Conservation (phyloP, 2,113 vertebrate genomes). For the Odocoileus virginianus region DNA sequence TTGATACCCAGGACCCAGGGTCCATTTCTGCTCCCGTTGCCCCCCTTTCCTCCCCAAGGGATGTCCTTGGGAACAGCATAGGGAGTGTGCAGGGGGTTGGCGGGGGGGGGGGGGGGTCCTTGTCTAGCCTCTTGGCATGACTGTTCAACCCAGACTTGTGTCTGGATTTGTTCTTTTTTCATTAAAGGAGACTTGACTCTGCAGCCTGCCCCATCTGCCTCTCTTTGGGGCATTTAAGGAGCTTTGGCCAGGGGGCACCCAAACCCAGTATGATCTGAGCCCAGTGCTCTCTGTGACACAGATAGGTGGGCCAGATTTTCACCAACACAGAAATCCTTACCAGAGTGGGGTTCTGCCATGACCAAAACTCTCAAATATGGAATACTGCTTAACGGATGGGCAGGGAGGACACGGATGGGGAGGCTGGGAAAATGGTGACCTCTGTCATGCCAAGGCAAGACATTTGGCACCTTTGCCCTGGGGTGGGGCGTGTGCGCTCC, state of each 20-base stretch:
- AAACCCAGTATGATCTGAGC: rapidly evolving
- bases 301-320: background rate
- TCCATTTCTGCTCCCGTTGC: background rate
- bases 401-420: background rate
- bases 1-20: background rate
- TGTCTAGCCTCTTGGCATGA: background rate
- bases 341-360: background rate
- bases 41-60: rapidly evolving
- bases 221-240: background rate
- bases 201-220: background rate
- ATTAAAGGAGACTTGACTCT: background rate
- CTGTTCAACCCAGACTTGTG: background rate
- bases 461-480: background rate
- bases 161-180: background rate
- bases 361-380: background rate
- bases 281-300: background rate
- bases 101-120: background rate
- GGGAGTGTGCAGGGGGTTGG: background rate
- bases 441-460: rapidly evolving
- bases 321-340: background rate
- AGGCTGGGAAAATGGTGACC: background rate
- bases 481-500: rapidly evolving
- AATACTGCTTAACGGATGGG: background rate
- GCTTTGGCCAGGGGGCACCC: rapidly evolving
- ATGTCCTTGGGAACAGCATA: rapidly evolving